Evolutionary conservation across 2,888 invertebrate genomes (phyloP).

Genomic region (Tholera decimalis): DNA sequence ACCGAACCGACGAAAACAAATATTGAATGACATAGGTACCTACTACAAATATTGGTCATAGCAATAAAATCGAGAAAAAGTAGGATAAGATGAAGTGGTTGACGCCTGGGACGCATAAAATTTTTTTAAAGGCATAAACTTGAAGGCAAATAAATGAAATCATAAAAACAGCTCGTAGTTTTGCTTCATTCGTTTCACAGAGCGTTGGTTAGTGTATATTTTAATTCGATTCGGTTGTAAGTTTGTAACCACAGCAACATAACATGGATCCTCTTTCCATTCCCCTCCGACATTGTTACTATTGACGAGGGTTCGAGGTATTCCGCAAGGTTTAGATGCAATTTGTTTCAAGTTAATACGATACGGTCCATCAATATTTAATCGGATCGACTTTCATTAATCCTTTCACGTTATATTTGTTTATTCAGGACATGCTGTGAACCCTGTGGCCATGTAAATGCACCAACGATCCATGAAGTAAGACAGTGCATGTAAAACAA

Average conservation of each 20-base stretch:
- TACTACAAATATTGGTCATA: slow-evolving; percentile 52
- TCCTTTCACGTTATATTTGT: slow-evolving; percentile 50
- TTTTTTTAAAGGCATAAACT: slow-evolving; percentile 31
- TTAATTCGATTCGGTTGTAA: slow-evolving; percentile 62
- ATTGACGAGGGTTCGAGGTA: slow-evolving; percentile 76
- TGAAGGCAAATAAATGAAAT: slow-evolving; percentile 37
- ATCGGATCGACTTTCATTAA: slow-evolving; percentile 64
- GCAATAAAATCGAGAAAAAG: slow-evolving; percentile 64
- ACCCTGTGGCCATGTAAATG: not conserved
- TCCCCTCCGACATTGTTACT: slow-evolving; percentile 69
- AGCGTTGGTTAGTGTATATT: slow-evolving; percentile 49
- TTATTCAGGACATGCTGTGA: slow-evolving; percentile 36
- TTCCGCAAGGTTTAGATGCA: slow-evolving; percentile 68
- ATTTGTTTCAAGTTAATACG: slow-evolving; percentile 70
- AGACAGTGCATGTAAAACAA: not conserved
- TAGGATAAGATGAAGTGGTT: slow-evolving; percentile 55
- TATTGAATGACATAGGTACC: slow-evolving; percentile 51
- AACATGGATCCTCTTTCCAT: slow-evolving; percentile 67
- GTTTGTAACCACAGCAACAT: slow-evolving; percentile 73
- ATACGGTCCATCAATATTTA: slow-evolving; percentile 66
- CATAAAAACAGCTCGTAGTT: slow-evolving; percentile 34
- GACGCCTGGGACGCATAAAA: slow-evolving; percentile 33
- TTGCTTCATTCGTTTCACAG: slow-evolving; percentile 10
- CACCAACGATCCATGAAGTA: not conserved
- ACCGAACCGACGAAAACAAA: slow-evolving; percentile 59